phyloP scores from a whole-genome alignment of 1,140 invertebrate species.

The Cydia splendana region DNA sequence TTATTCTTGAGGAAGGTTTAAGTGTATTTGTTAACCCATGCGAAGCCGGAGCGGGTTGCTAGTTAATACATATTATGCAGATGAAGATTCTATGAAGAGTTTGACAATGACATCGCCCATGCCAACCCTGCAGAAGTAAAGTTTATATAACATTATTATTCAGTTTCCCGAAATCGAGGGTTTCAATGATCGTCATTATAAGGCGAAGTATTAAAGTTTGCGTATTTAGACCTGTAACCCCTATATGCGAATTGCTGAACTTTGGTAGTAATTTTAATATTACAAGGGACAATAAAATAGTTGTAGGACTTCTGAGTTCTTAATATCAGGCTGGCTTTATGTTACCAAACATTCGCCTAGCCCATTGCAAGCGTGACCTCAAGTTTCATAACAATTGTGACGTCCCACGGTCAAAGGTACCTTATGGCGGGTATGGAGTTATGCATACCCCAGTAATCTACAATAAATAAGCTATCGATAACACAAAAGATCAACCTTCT shows the following conservation, averaged over 20 bases:
- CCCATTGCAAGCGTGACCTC: neutral
- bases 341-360: neutral
- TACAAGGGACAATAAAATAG: conserved; percentile 17
- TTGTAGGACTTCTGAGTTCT: conserved; percentile 1
- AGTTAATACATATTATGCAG: too few species aligned
- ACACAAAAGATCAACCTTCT: too few species aligned
- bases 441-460: too few species aligned
- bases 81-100: too few species aligned
- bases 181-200: neutral
- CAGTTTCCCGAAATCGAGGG: neutral
- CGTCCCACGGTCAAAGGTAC: too few species aligned
- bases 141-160: conserved; percentile 18
- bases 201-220: neutral
- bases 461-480: too few species aligned
- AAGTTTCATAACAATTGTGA: neutral
- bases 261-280: conserved; percentile 26
- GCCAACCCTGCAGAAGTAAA: neutral
- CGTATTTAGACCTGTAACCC: neutral
- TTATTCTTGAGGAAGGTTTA: too few species aligned
- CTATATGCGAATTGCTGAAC: neutral
- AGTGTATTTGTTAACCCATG: too few species aligned
- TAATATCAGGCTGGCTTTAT: neutral
- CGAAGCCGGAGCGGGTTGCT: too few species aligned
- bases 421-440: too few species aligned
- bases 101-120: too few species aligned